These are phyloP conservation scores for Sakesphorus luctuosus DNA, from an alignment of 2,113 vertebrate species.

Conservation along the genomic window DNA sequence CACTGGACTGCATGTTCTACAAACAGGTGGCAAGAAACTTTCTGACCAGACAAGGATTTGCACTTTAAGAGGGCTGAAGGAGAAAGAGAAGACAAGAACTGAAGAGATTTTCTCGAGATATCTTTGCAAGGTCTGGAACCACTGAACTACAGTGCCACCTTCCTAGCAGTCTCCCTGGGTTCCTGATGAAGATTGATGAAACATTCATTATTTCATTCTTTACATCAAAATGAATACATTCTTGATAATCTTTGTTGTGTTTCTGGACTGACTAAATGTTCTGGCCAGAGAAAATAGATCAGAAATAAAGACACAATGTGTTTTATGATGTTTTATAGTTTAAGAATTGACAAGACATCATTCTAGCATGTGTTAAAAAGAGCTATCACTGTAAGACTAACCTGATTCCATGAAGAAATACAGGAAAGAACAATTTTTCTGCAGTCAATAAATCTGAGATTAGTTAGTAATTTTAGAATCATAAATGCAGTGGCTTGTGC, in stretches of 20 bases:
- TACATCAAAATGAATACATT: not conserved
- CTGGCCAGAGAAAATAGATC: not conserved
- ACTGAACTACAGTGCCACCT: not conserved
- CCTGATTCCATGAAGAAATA: not conserved
- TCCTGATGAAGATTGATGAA: not conserved
- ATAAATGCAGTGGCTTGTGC: slow-evolving; percentile 28
- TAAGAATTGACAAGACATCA: not conserved
- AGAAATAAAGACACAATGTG: not conserved
- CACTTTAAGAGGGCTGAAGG: not conserved
- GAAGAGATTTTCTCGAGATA: not conserved
- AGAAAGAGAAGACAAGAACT: not conserved
- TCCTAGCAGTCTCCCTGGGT: not conserved
- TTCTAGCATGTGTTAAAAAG: not conserved
- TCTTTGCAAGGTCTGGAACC: not conserved
- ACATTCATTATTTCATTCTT: not conserved
- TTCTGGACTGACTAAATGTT: not conserved
- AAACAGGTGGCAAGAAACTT: not conserved
- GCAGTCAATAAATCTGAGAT: not conserved
- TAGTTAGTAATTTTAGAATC: not conserved
- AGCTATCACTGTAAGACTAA: not conserved
- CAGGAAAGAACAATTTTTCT: not conserved
- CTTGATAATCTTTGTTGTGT: not conserved
- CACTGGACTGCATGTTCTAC: not conserved
- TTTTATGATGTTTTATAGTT: not conserved
- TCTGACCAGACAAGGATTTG: not conserved